Evolutionary conservation across 64 coral and sea anemone genomes (phyloP).

Genomic region (Stichodactyla helianthus): DNA sequence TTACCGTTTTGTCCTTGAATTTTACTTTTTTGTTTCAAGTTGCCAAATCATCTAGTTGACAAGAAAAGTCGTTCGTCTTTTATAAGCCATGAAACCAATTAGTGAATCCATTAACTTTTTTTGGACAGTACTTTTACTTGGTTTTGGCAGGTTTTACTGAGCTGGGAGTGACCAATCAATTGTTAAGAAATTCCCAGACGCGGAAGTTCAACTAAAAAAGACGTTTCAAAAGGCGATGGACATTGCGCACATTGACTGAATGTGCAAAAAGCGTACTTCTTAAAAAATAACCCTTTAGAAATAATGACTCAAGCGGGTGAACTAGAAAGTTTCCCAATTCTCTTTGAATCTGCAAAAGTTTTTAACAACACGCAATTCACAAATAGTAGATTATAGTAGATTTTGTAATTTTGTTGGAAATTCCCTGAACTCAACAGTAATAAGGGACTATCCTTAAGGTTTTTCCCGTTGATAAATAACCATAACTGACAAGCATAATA

Average conservation of each 20-base stretch:
- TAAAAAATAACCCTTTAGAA: background rate
- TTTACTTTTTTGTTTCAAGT: background rate
- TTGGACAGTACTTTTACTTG: background rate
- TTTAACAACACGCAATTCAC: too few species aligned
- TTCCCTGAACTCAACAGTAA: too few species aligned
- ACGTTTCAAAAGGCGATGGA: too few species aligned
- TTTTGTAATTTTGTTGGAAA: too few species aligned
- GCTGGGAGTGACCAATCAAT: background rate
- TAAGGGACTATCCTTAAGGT: too few species aligned
- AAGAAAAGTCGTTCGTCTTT: background rate
- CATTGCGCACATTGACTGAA: background rate
- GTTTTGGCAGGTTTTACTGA: background rate
- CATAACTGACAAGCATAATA: too few species aligned
- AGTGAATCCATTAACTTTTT: too few species aligned
- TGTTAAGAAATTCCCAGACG: background rate
- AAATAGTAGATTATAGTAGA: too few species aligned
- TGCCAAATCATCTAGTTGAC: background rate
- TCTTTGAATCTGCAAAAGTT: too few species aligned
- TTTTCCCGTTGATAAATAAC: too few species aligned
- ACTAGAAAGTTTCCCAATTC: too few species aligned
- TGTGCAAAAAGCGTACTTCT: background rate
- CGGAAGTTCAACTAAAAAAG: background rate
- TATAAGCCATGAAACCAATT: background rate
- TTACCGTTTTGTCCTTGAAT: background rate
- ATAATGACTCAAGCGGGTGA: too few species aligned